Percentiles rank a stretch among this genome's conserved stretches.
These are phyloP conservation scores for Rhegmatorhina hoffmannsi DNA, from an alignment of 2,113 vertebrate species.

Conservation along the genomic window DNA sequence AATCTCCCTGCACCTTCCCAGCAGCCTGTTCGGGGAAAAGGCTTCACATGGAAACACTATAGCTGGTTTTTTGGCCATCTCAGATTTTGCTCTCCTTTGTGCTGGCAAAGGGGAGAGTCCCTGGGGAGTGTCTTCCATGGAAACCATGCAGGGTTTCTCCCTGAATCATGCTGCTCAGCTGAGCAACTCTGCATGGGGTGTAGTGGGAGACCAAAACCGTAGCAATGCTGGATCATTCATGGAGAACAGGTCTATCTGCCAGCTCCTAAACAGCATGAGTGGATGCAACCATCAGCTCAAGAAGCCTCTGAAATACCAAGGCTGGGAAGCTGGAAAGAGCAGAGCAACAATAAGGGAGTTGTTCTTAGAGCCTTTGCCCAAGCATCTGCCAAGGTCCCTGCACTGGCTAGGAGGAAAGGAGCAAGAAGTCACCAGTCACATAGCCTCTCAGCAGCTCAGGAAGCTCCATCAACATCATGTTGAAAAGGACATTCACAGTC, in stretches of 20 bases:
- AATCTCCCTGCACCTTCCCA: background rate
- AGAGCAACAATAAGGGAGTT: background rate
- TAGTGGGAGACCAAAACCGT: background rate
- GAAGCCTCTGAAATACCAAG: background rate
- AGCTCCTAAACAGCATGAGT: background rate
- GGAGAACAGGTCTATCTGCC: background rate
- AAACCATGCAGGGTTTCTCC: background rate
- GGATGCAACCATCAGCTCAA: background rate
- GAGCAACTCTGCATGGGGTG: background rate
- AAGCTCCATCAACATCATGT: fast-evolving
- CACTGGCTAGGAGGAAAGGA: background rate
- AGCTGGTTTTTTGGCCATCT: background rate
- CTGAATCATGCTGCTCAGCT: fast-evolving
- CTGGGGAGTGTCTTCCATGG: background rate
- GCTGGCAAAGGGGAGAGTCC: background rate
- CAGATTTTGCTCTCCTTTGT: background rate
- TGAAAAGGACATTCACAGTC: background rate
- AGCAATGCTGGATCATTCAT: background rate
- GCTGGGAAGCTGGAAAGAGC: background rate
- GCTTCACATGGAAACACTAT: background rate
- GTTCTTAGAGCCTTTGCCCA: background rate
- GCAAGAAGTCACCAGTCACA: background rate
- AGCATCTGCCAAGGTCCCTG: background rate
- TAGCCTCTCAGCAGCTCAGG: background rate
- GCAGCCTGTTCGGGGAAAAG: background rate